A percentile compares a stretch with the other conserved stretches of the same genome.
Evolutionary conservation across 1,140 invertebrate species (phyloP).

Genomic region (Diachasmimorpha longicaudata): DNA sequence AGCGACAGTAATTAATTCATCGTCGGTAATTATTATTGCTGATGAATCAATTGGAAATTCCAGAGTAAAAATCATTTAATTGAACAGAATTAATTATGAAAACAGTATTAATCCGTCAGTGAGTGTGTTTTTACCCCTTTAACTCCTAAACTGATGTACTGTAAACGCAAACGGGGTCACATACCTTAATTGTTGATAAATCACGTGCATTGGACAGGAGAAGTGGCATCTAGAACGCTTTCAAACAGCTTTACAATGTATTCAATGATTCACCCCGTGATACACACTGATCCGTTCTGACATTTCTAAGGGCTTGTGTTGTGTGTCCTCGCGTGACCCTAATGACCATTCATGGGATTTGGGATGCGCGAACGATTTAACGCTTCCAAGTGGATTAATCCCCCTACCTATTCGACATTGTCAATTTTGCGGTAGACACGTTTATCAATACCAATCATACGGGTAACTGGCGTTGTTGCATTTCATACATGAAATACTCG

Average conservation of each 20-base stretch:
- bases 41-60: no score
- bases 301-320: slow-evolving; percentile 1
- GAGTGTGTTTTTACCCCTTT: not conserved
- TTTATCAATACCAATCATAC: not conserved
- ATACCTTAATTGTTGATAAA: not conserved
- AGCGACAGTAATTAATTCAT: no score
- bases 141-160: not conserved
- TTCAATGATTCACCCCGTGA: not conserved
- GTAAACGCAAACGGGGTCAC: not conserved
- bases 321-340: not conserved
- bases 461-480: not conserved
- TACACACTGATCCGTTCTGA: not conserved
- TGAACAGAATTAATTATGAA: no score
- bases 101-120: no score
- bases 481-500: not conserved
- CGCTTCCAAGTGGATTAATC: slow-evolving; percentile 3
- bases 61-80: no score
- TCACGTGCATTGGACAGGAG: not conserved
- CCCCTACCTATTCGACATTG: not conserved
- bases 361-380: slow-evolving; percentile 3
- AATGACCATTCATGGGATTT: slow-evolving; percentile 7
- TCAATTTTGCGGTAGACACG: slow-evolving; percentile 10
- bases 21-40: no score
- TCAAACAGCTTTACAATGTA: not conserved
- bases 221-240: not conserved